Conservation (phyloP, 2,797 vertebrate species). For the Babyrousa celebensis region DNA sequence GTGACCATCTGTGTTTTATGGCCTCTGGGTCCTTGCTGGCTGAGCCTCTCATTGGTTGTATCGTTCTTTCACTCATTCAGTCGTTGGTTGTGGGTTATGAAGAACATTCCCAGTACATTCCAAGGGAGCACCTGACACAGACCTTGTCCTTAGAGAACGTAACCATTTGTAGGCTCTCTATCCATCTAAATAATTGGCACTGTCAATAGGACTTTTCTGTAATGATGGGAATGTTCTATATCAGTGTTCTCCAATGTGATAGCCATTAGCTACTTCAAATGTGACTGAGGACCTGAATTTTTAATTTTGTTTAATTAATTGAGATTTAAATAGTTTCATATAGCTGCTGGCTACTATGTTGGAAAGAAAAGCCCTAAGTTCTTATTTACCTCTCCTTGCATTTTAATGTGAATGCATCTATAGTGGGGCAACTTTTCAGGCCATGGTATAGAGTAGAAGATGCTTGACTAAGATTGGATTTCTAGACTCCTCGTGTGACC, state of each 20-base stretch:
- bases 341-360: neutral
- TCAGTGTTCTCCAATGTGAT: neutral
- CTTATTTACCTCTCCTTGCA: neutral
- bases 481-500: neutral
- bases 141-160: neutral
- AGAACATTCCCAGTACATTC: neutral
- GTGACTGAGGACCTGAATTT: slow-evolving; percentile 14
- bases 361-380: neutral
- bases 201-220: neutral
- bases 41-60: neutral
- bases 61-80: neutral
- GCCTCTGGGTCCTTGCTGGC: neutral
- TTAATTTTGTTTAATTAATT: slow-evolving; percentile 58
- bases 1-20: neutral
- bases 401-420: neutral
- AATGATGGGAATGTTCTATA: neutral
- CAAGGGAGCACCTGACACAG: neutral
- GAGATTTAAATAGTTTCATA: slow-evolving; percentile 31
- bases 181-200: neutral
- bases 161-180: neutral
- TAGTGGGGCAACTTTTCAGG: neutral
- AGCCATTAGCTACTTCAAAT: neutral
- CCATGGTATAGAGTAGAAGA: neutral
- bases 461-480: neutral
- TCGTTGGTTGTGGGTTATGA: neutral